These are phyloP conservation scores for Buathra laborator DNA, from an alignment of 2,888 invertebrate species.

Conservation along the genomic window DNA sequence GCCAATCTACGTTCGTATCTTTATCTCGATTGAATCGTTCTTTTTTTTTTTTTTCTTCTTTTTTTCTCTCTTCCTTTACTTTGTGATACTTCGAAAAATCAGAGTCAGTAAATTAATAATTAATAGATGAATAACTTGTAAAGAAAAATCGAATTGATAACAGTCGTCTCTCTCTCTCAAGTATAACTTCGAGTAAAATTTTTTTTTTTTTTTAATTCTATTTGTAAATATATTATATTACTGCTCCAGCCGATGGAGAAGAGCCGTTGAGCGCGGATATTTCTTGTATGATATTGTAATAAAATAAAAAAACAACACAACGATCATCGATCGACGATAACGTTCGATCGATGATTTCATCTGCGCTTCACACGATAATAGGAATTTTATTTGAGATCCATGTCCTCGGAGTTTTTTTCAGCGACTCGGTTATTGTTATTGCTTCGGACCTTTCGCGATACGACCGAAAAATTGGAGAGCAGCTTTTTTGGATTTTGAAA, in stretches of 20 bases:
- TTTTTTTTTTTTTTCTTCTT: slow-evolving; percentile 10
- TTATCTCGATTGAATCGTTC: slow-evolving; percentile 41
- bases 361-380: slow-evolving; percentile 3
- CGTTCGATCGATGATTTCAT: neutral
- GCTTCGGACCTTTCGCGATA: no score
- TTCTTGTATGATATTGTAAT: slow-evolving; percentile 20
- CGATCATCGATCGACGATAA: neutral
- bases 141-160: slow-evolving; percentile 2
- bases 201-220: slow-evolving; percentile 3
- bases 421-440: no score
- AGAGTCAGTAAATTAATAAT: slow-evolving; percentile 27
- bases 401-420: neutral
- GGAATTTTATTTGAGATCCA: neutral
- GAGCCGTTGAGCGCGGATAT: neutral
- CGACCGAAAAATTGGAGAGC: no score
- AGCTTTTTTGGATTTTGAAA: no score
- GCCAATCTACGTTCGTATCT: slow-evolving; percentile 55
- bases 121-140: slow-evolving; percentile 20
- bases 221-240: slow-evolving; percentile 15
- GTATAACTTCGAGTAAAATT: slow-evolving; percentile 12
- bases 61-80: neutral
- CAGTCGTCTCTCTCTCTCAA: slow-evolving; percentile 26
- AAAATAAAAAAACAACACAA: neutral
- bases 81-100: slow-evolving; percentile 27
- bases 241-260: slow-evolving; percentile 11